Evolutionary conservation across 1,140 invertebrate genomes (phyloP), one percentile per base, ranked within the genome.

Genomic region (Sycophaga agraensis): DNA sequence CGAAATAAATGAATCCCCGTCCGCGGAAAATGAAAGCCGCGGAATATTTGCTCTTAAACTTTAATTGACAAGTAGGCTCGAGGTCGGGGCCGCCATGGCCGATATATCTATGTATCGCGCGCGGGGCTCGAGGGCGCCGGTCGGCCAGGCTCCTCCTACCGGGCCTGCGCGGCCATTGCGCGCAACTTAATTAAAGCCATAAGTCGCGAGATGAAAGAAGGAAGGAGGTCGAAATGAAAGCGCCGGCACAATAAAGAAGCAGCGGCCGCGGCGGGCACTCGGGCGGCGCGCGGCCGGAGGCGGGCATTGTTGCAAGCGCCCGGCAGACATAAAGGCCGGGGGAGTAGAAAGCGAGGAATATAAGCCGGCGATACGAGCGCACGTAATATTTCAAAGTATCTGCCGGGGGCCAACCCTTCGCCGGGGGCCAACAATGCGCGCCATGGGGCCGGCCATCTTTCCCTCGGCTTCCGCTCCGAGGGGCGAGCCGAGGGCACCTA

Each of bases 361-460:
- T 65, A 66, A 60, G 66, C 57, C 40, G 46, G 42, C 72, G 73
- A 74, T 73, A 73, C 69, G 63, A 56, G 55, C 40, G 54, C 45
- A 63, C 62, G 73, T 73, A 72, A 77, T 77, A 77, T 77, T 77
- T 76, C 73, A 75, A 75, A 76, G 70, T 74, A 68, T 61, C 65
- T 56, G 42, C 45, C 28, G 26, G 51, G 50, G 37, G 53, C 16
- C 22, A 58, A 63, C 56, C 57, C 63, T 54, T 54, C 48, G 43
- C 46, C 21, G 5, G 42, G 56, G 65, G 57, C 16, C 51, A 54
- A 49, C 45, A 48, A 48, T 68, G 66, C 58, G 66, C 66, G 39
- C 68, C 69, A 68, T 68, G 68, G 68, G 58, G 60, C 66, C 70
- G 67, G 73, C 74, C 75, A 77, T 77, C 75, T 77, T 72, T 70